Evolutionary conservation across 2,797 vertebrate species (phyloP), one percentile per base, ranked within the genome.

Genomic region (Kryptopterus vitreolus): DNA sequence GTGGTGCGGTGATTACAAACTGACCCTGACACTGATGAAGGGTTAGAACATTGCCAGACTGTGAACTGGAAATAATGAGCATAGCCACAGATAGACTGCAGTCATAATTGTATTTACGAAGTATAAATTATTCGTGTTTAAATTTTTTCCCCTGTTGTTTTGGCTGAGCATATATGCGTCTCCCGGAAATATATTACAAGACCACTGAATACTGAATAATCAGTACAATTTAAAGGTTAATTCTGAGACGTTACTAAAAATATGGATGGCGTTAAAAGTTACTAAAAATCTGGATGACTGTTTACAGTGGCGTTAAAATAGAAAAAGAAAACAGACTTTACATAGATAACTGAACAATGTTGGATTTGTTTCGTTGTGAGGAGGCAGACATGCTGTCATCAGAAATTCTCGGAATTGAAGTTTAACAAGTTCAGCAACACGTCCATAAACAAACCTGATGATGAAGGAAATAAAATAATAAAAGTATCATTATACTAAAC

Each of bases 401-500:
- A 20, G 4, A 26, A 46, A 61, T 31, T 72, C 57, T 50, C 11
- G 22, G 57, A 58, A 35, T 15, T 26, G 8, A 16, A 31, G 26
- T 24, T 61, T 66, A 46, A 66, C 71, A 57, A 57, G 59, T 43
- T 63, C 48, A 12, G 46, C 48, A 50, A 53, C 61, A 70, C 63
- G 22, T 69, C 20, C 9, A 58, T 15, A 50, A 52, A 61, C 52
- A 24, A 71, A 61, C 22, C 5, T 31, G n/a, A 52, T 24, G 24
- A 63, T 63, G 43, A 52, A 63, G 33, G n/a, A 58, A 73, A 11
- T 31, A 62, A 65, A 52, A 18, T 4, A 6, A 65, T 35, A 53
- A 52, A n/a, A 77, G 76, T 68, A 50, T 76, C 33, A 68, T 77
- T 68, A 66, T 20, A 20, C 48, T 53, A 77, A 66, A 57, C 48